Conservation (phyloP, 2,113 vertebrate species). For the Thunnus thynnus region DNA sequence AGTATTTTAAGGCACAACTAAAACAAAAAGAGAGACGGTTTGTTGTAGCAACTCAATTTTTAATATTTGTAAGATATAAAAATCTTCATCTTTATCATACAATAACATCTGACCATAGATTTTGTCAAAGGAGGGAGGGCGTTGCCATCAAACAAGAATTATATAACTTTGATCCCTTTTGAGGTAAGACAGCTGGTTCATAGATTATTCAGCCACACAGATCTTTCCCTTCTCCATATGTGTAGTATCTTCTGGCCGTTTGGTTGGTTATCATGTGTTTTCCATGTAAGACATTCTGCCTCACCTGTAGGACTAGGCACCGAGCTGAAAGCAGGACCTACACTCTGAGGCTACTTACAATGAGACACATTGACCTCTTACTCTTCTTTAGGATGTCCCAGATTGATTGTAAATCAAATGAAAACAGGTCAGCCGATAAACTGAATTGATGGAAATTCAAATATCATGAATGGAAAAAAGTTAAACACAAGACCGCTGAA, state of each 20-base stretch:
- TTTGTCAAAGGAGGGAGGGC: constrained; percentile 63
- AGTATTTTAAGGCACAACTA: neutral
- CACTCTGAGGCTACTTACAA: constrained; percentile 53
- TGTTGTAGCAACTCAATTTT: constrained; percentile 78
- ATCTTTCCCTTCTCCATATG: constrained; percentile 53
- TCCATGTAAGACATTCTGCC: constrained; percentile 49
- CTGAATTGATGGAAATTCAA: constrained; percentile 26
- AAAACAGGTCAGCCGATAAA: constrained; percentile 24
- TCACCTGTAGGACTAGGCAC: constrained; percentile 67
- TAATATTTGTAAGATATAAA: constrained; percentile 81
- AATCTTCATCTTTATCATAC: constrained; percentile 82
- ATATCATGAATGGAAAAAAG: constrained; percentile 34
- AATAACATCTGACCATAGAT: constrained; percentile 76
- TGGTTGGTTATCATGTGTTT: constrained; percentile 9
- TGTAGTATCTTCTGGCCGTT: constrained; percentile 12
- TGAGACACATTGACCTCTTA: constrained; percentile 20
- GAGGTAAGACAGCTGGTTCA: constrained; percentile 77
- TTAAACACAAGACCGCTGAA: constrained; percentile 23
- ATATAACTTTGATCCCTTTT: constrained; percentile 71
- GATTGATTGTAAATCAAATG: constrained; percentile 36
- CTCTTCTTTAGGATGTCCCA: constrained; percentile 1
- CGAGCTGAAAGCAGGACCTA: constrained; percentile 61
- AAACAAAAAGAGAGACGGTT: constrained; percentile 39
- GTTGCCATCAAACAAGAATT: constrained; percentile 76
- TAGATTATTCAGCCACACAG: constrained; percentile 55